Conservation (phyloP, 2,888 invertebrate genomes). For the Acleris laterana region DNA sequence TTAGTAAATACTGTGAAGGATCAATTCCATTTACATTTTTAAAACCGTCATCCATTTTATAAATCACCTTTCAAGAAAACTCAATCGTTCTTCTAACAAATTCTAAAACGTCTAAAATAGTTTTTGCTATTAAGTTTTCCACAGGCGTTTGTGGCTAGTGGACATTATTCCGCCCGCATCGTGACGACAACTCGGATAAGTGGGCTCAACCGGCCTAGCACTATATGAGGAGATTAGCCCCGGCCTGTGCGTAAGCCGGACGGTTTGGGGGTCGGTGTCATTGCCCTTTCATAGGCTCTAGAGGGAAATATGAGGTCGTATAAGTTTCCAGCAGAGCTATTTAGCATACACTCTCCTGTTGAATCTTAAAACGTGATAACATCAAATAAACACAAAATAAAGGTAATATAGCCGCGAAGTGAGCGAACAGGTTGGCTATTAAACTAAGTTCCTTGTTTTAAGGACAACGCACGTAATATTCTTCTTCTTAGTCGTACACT, state of each 20-base stretch:
- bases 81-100: background rate
- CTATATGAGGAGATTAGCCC: conserved; percentile 45
- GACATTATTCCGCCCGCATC: conserved; percentile 62
- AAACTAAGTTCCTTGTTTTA: no score
- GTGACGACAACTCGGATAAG: conserved; percentile 57
- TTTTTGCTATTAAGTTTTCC: conserved; percentile 20
- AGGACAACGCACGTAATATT: no score
- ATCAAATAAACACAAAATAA: no score
- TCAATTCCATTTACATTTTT: no score
- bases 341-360: conserved; percentile 9
- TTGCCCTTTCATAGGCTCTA: conserved; percentile 31
- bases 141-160: conserved; percentile 16
- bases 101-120: background rate
- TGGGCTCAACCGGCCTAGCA: conserved; percentile 44
- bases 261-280: conserved; percentile 30
- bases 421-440: no score
- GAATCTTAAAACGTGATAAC: background rate
- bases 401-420: no score
- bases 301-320: background rate
- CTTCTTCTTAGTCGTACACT: no score
- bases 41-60: no score
- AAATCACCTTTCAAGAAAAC: background rate
- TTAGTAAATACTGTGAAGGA: no score
- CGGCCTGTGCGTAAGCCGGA: conserved; percentile 30
- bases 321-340: background rate